Conservation (phyloP, 92 coral and sea anemone genomes). For the Hydrozoanthus gracilis region DNA sequence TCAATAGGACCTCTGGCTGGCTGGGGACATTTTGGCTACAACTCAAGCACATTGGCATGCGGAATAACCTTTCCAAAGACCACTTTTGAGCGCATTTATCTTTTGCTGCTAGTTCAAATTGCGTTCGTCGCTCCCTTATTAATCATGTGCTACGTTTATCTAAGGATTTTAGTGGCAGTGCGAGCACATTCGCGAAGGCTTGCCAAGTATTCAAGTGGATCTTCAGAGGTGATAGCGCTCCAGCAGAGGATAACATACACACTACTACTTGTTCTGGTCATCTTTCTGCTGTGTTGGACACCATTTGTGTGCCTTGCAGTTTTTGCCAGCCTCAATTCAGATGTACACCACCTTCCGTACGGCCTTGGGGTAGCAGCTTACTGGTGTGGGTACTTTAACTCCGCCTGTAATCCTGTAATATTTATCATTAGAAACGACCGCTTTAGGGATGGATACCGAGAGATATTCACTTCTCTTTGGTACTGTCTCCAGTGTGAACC, state of each 20-base stretch:
- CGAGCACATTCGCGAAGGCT: conserved; percentile 76
- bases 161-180: conserved; percentile 80
- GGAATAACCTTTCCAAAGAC: conserved; percentile 79
- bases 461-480: conserved; percentile 69
- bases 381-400: conserved; percentile 89
- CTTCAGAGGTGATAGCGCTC: conserved; percentile 77
- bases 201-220: conserved; percentile 75
- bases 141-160: conserved; percentile 81
- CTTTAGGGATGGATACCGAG: conserved; percentile 86
- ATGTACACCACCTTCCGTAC: conserved; percentile 68
- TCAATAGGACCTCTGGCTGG: conserved; percentile 81
- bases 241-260: conserved; percentile 88
- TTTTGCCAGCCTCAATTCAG: conserved; percentile 68
- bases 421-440: conserved; percentile 84
- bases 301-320: conserved; percentile 80
- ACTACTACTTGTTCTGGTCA: conserved; percentile 72
- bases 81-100: conserved; percentile 72
- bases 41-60: conserved; percentile 84
- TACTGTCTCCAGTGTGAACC: conserved; percentile 62
- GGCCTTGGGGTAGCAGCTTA: conserved; percentile 92
- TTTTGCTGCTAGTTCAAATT: conserved; percentile 66
- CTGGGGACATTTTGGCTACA: conserved; percentile 87
- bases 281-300: conserved; percentile 82
- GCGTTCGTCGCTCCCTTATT: conserved; percentile 78
- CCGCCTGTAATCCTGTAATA: conserved; percentile 81